Base-by-base conservation (phyloP, 2,797 vertebrate species). In the Gymnopithys bicolor region DNA sequence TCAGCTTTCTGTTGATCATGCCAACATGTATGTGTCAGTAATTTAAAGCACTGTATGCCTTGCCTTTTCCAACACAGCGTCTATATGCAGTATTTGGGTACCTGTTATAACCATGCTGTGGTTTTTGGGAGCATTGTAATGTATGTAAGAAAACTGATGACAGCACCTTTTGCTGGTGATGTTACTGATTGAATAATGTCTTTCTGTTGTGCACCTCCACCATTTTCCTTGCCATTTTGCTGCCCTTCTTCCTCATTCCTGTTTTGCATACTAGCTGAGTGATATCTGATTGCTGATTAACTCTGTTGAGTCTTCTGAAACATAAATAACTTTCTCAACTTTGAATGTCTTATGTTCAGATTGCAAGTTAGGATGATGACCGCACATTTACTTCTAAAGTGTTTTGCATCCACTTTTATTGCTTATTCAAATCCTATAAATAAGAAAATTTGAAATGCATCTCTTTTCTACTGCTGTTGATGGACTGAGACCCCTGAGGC, bases 391-490 rank as follows among this genome's bases (percentile, higher is more conserved):
- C 28, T 79, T 92, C 90, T 52, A 91, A 96, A 93, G 88, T 95
- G 68, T 93, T 95, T 96, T 86, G 67, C 32, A 90, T 70, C 74
- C 48, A 52, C 59, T 96, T 95, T 76, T 85, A 62, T 82, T 90
- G 83, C 90, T 93, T 96, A 91, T 96, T 96, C 80, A 94, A 92
- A 67, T 94, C 60, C 63, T 89, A 75, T 67, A 96, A 95, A 95
- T 94, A 96, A 95, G 59, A 81, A 95, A 91, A 93, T 84, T 45
- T 87, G 63, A 92, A 95, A 95, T 84, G 85, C 93, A 95, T 27
- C 63, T 95, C 76, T 81, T 93, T 74, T 79, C 48, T 94, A 69
- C 49, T 76, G 69, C 59, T 89, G 43, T 75, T 91, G 93, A 96
- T 96, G 95, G 94, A 90, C 91, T 90, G 90, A 90, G 37, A 63